Conservation (phyloP, 2,797 vertebrate species). For the Parauchenoglanis ngamensis region DNA sequence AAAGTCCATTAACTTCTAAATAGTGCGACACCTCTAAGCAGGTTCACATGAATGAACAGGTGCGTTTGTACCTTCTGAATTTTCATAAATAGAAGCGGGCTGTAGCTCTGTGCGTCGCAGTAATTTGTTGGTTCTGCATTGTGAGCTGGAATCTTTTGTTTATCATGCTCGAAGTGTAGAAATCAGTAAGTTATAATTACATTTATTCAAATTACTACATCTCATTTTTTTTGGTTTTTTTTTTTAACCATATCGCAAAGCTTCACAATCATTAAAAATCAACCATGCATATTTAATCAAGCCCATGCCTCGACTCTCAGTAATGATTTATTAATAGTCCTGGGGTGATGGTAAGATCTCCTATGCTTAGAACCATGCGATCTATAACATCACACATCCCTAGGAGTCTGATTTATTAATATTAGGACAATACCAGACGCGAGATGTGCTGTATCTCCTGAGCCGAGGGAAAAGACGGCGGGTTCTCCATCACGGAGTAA, state of each 20-base stretch:
- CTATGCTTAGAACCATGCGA: background rate
- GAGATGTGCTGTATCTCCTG: background rate
- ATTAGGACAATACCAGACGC: background rate
- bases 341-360: background rate
- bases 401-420: constrained; percentile 3
- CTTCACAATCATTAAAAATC: constrained; percentile 24
- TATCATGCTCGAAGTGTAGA: constrained; percentile 19
- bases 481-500: background rate
- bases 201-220: constrained; percentile 32
- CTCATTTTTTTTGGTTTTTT: constrained; percentile 2
- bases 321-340: constrained; percentile 11
- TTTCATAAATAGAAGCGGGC: background rate
- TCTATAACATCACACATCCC: background rate
- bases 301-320: background rate
- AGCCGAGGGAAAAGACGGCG: background rate
- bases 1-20: background rate
- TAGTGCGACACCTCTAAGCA: background rate
- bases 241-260: background rate
- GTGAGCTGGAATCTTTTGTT: constrained; percentile 11
- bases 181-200: constrained; percentile 19
- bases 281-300: constrained; percentile 33
- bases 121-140: background rate
- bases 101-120: background rate
- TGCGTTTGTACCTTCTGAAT: background rate
- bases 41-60: background rate